These are phyloP conservation scores for Corythucha ciliata DNA, from an alignment of 2,888 invertebrate species.

Conservation along the genomic window DNA sequence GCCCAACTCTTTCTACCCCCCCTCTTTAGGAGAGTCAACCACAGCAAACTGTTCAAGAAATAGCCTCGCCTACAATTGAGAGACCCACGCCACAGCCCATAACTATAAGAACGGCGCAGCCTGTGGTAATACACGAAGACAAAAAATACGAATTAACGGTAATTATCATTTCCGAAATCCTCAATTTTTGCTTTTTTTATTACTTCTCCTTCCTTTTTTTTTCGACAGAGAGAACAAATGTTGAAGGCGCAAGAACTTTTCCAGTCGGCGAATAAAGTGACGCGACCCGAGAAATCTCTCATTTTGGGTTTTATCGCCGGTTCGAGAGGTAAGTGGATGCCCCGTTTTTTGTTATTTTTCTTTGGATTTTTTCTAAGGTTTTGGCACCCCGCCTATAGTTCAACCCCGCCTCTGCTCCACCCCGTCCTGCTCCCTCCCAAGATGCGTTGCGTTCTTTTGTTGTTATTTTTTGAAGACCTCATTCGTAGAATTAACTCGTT, in stretches of 20 bases:
- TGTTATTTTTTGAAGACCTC: too few species aligned
- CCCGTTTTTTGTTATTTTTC: too few species aligned
- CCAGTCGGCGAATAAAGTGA: conserved; percentile 88
- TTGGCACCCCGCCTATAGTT: neutral
- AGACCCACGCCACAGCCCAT: conserved; percentile 12
- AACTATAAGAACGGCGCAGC: conserved; percentile 15
- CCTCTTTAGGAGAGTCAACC: too few species aligned
- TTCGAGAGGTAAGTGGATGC: conserved; percentile 72
- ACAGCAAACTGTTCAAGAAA: too few species aligned
- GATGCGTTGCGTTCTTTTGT: too few species aligned
- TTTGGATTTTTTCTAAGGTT: too few species aligned
- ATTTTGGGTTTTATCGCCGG: conserved; percentile 98
- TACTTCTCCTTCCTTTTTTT: conserved; percentile 17
- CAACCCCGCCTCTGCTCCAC: too few species aligned
- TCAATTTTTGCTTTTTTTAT: neutral
- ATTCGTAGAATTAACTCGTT: too few species aligned
- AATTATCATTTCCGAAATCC: neutral
- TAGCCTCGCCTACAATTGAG: too few species aligned
- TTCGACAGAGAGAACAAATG: conserved; percentile 83
- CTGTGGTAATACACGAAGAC: conserved; percentile 17
- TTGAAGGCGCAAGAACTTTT: conserved; percentile 97
- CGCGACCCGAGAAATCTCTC: conserved; percentile 91
- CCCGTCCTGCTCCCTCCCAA: too few species aligned
- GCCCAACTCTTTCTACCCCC: too few species aligned
- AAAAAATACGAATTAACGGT: conserved; percentile 25